Base-by-base conservation (phyloP, 2,888 invertebrate genomes). In the Pristionchus arcanus region DNA sequence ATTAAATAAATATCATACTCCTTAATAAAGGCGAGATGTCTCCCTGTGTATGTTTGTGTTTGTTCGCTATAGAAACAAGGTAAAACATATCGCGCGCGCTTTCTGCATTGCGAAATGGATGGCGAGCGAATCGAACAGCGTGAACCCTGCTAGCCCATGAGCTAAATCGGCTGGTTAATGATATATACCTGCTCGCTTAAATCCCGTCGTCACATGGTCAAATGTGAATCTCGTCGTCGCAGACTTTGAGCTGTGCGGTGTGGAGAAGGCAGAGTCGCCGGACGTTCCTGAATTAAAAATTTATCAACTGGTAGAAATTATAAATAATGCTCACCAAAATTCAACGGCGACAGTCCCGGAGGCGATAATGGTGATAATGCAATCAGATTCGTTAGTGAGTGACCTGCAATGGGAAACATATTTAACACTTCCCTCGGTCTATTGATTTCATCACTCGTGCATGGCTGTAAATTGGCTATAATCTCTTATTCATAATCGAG, bases 341-440 rank as follows among this genome's bases (percentile, higher is more conserved):
- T 94, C 28, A 94, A 91, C 4, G 94, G 94, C 0, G 94, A 94
- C 28, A 94, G 91, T 21, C 94, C 94, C 3, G 94, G 94, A 15
- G 94, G 94, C 15, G 94, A 93, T 55, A 89, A 83, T 2, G 89
- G 89, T 0, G 89, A 89, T 13, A 89, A 83, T 0, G 89, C 81
- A 0, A 74, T 55, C 2, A 88, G 3, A 25, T 88, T 88, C 19
- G 71, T 71, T 34, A 88, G 28, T 3, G 87, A 88, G 74, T 88
- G 87, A 21, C 87, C 87, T 88, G 74, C 25, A 71, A 31, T 2
- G 34, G 68, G 9, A 25, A 37, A 25, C 16, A 42, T 74, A 68
- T 31, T 68, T 16, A 31, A 28, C n/a, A 13, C n/a, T 66, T 66
- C 42, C 42, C 42, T 55, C 19, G 21, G 21, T 55, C 55, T 21